Evolutionary conservation across 2,888 invertebrate genomes (phyloP), one percentile per base, ranked within the genome.

Genomic region (Drosophila mayaguana): DNA sequence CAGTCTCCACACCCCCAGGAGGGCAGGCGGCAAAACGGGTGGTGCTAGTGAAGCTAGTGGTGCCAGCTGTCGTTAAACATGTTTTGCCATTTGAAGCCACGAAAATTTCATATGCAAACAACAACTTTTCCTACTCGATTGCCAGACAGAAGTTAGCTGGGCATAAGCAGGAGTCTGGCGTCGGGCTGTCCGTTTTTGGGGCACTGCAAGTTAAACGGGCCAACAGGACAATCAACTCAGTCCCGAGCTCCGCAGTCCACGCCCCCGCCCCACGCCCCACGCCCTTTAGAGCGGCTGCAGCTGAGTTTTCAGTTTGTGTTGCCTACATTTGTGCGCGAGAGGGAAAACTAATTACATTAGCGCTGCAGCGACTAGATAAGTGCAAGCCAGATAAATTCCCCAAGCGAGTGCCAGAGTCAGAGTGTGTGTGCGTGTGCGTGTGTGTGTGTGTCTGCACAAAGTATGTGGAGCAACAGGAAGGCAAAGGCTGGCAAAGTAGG

Each of bases 311-410:
- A 42, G 28, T 51, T 70, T 62, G 5, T 9, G 22, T 62, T 72
- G 71, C 55, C 51, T 61, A 50, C 64, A 40, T 72, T 66, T 51
- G 25, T 34, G 67, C 53, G 62, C 46, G 25, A 18, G 25, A n/a
- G 51, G 16, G 34, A 53, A 73, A 82, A 68, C 63, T 84, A 81
- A 84, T 83, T 81, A 75, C 63, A 75, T 81, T 75, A 79, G 63
- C 50, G 34, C 63, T 63, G 67, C 57, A 63, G 51, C 57, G 69
- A 38, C 62, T 55, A 66, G 69, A 76, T 72, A 80, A 73, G 45
- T 72, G 77, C 63, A 61, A 50, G 57, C 50, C 60, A 53, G 53
- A 43, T 56, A 32, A 56, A 48, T 22, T 54, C 51, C 51, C 50
- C n/a, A 16, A 22, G 11, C n/a, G 63, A 40, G 28, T 48, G 36